Percentiles rank a stretch among this genome's conserved stretches.
Evolutionary conservation across 2,113 vertebrate genomes (phyloP).

Genomic region (Lasiurus borealis): DNA sequence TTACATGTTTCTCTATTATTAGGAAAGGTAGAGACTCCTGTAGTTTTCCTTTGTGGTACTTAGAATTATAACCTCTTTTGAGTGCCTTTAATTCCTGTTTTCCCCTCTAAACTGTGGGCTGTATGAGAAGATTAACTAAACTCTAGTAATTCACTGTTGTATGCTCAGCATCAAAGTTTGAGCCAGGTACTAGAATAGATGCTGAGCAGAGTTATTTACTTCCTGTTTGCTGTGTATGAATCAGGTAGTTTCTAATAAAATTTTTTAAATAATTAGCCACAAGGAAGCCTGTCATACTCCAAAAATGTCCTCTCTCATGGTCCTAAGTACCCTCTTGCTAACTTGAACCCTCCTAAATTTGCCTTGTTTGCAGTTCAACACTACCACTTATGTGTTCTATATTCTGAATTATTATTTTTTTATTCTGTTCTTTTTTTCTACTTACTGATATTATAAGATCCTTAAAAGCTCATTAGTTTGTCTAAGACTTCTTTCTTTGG

Average conservation of each 20-base stretch:
- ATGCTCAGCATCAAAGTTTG: not conserved
- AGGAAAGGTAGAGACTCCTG: not conserved
- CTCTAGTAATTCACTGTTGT: not conserved
- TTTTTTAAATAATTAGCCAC: not conserved
- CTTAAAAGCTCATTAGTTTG: not conserved
- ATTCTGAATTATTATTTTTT: constrained; percentile 16
- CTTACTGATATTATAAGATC: not conserved
- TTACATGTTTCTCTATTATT: too few species aligned
- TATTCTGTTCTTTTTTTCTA: not conserved
- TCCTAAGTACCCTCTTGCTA: not conserved
- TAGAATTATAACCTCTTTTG: not conserved
- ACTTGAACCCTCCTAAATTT: not conserved
- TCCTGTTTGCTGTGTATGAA: not conserved
- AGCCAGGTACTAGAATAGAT: too few species aligned
- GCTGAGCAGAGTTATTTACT: not conserved
- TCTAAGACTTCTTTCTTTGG: not conserved
- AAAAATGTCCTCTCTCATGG: not conserved
- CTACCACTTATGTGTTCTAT: not conserved
- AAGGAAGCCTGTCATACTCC: not conserved
- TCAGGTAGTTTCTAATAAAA: constrained; percentile 27
- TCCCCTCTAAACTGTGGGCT: not conserved
- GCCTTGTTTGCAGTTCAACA: not conserved
- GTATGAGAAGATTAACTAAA: not conserved
- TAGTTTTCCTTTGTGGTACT: not conserved
- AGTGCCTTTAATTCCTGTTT: not conserved